A percentile compares a stretch with the other conserved stretches of the same genome.
phyloP scores from a whole-genome alignment of 2,797 vertebrate genomes.

The Valencia hispanica region DNA sequence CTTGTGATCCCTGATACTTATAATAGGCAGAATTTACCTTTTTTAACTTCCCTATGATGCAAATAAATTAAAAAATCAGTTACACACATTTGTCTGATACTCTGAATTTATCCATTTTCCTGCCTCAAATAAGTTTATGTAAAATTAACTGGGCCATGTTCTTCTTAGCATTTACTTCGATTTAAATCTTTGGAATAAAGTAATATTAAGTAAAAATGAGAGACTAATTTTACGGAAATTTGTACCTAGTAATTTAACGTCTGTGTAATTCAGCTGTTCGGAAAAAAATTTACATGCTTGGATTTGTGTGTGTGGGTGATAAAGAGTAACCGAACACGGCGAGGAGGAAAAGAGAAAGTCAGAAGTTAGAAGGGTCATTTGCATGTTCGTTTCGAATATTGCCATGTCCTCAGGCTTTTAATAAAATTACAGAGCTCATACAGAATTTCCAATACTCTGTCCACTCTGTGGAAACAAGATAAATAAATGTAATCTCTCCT shows the following conservation, averaged over 20 bases:
- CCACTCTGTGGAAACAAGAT: constrained; percentile 53
- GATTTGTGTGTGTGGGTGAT: constrained; percentile 1
- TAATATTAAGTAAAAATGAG: constrained; percentile 18
- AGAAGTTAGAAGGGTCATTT: constrained; percentile 55
- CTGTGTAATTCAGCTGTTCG: background rate
- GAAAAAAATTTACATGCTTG: background rate
- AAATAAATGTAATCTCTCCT: constrained; percentile 54
- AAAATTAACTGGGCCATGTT: constrained; percentile 2
- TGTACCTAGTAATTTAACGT: constrained; percentile 11
- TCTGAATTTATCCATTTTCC: constrained; percentile 4
- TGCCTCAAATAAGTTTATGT: background rate
- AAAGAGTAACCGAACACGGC: constrained; percentile 16
- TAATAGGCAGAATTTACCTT: background rate
- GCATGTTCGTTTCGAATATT: constrained; percentile 59
- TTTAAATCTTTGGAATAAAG: constrained; percentile 1
- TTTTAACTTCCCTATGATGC: no score
- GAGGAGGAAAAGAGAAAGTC: constrained; percentile 29
- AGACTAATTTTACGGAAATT: constrained; percentile 19
- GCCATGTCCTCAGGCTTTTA: constrained; percentile 46
- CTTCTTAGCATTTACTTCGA: background rate
- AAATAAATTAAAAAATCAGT: background rate
- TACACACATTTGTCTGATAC: background rate
- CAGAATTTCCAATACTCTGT: constrained; percentile 40
- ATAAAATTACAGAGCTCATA: constrained; percentile 36
- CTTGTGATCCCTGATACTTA: constrained; percentile 40